These are phyloP conservation scores for Solenopsis invicta DNA, from an alignment of 1,140 invertebrate species.

Conservation along the genomic window DNA sequence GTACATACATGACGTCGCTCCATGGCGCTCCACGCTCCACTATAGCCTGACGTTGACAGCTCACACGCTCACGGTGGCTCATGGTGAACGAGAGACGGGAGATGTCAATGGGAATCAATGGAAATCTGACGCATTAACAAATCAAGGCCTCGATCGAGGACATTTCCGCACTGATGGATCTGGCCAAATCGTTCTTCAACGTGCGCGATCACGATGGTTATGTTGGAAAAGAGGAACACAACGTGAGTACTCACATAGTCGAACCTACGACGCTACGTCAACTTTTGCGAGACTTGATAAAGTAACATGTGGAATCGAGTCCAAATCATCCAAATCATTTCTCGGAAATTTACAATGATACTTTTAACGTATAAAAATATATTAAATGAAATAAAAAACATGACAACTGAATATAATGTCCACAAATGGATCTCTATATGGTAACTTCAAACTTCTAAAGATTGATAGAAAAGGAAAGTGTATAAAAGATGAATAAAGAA, in stretches of 20 bases:
- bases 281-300: neutral
- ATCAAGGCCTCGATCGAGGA: neutral
- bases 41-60: constrained; percentile 1
- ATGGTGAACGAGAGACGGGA: neutral
- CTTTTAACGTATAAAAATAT: neutral
- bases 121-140: neutral
- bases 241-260: constrained; percentile 87
- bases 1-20: constrained; percentile 12
- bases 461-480: neutral
- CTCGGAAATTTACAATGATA: neutral
- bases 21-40: neutral
- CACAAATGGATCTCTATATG: neutral
- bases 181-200: constrained; percentile 95
- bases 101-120: constrained; percentile 23
- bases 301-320: neutral
- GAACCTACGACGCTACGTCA: neutral
- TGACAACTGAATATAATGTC: neutral
- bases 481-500: neutral
- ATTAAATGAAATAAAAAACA: constrained; percentile 1
- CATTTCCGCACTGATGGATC: constrained; percentile 89
- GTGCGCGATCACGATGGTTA: constrained; percentile 95
- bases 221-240: constrained; percentile 93
- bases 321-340: neutral
- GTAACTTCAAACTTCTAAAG: neutral
- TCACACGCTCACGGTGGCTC: no score